A percentile compares a stretch with the other conserved stretches of the same genome.
Conservation (phyloP, 2,888 invertebrate species). For the Neoscelio sp. region DNA sequence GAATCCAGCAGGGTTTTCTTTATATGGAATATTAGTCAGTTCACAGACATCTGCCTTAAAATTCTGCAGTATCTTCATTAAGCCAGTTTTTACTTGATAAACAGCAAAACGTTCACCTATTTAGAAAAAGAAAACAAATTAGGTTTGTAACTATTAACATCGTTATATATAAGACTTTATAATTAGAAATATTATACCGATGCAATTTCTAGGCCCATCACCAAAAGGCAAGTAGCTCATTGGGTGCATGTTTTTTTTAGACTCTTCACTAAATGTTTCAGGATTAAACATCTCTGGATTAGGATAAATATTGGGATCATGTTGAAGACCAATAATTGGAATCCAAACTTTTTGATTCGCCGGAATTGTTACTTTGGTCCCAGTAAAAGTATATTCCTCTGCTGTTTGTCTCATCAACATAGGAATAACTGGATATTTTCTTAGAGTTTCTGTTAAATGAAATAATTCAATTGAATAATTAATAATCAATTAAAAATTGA, state of each 20-base stretch:
- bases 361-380: no score
- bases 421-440: no score
- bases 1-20: constrained; percentile 62
- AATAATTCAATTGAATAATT: no score
- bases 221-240: constrained; percentile 68
- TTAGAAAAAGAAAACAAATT: constrained; percentile 3
- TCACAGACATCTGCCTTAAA: constrained; percentile 75
- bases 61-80: constrained; percentile 75
- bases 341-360: no score
- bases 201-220: constrained; percentile 70
- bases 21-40: constrained; percentile 72
- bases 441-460: no score
- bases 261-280: constrained; percentile 59
- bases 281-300: constrained; percentile 67
- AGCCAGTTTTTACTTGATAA: constrained; percentile 78
- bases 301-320: constrained; percentile 58
- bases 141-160: no score
- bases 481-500: no score
- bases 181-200: constrained; percentile 68
- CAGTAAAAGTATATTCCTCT: no score
- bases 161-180: no score
- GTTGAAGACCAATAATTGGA: no score
- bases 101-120: constrained; percentile 72
- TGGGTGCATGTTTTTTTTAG: constrained; percentile 34
- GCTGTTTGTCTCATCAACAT: no score